Base-by-base conservation (phyloP, 2,797 vertebrate genomes). In the Spatula clypeata region DNA sequence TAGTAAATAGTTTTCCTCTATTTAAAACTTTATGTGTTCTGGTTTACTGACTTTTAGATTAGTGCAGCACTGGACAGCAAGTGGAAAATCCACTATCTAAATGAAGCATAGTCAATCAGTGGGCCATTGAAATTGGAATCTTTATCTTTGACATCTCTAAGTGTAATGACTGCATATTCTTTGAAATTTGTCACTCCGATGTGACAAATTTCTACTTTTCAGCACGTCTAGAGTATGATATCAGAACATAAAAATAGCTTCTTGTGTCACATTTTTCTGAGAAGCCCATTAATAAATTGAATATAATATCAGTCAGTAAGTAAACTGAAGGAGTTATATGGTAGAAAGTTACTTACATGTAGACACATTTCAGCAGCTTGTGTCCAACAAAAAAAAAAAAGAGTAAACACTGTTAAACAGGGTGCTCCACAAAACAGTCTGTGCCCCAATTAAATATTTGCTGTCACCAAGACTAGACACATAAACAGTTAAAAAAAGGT, bases 21-120 rank as follows among this genome's bases (percentile, higher is more conserved):
- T 88, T 91, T 93, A 97, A 97, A 97, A 66, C 83, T 94, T 95
- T 34, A 92, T 88, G 91, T 80, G 93, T 94, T 96, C 76, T 92
- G 95, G 79, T 53, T 97, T 87, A 69, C 49, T 92, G 87, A 97
- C 91, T 90, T 97, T 96, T 70, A 93, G 85, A 90, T 97, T 97
- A 96, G 94, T 49, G 45, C 38, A 96, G 73, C 74, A 82, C 80
- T 58, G 92, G 74, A 92, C 40, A 92, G 80, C 88, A 95, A 97
- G 94, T 77, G 96, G 89, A 97, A 98, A 97, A 91, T 95, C 53
- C 44, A 36, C 84, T 94, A 89, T 73, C 85, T 97, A 97, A 98
- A 96, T 97, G 90, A 98, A 97, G 93, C 93, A 87, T 40, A 95
- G 61, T 87, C 90, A 91, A 49, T 86, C 70, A 91, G 88, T 32